A percentile compares a stretch with the other conserved stretches of the same genome.
phyloP scores from a whole-genome alignment of 2,888 invertebrate genomes.

The Camponotus fellah region DNA sequence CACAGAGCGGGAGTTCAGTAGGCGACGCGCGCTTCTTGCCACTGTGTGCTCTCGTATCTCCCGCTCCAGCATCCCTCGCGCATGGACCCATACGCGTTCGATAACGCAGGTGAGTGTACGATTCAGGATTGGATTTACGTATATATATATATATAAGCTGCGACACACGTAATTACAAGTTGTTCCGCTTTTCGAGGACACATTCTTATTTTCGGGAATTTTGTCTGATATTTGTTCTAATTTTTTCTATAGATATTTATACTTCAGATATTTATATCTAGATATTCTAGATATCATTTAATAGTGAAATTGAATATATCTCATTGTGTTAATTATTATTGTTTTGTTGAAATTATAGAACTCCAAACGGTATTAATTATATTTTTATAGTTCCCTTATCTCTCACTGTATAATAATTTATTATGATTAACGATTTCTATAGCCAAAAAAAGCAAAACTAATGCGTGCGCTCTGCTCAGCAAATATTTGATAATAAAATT shows the following conservation, averaged over 20 bases:
- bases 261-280: background rate
- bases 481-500: background rate
- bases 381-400: background rate
- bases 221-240: background rate
- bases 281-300: background rate
- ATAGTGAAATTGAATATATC: background rate
- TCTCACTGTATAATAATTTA: background rate
- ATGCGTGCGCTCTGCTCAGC: background rate
- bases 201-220: background rate
- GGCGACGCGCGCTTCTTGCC: constrained; percentile 75
- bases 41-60: constrained; percentile 35
- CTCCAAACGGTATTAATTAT: background rate
- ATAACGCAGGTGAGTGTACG: constrained; percentile 64
- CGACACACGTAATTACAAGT: background rate
- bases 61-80: constrained; percentile 47
- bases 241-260: background rate
- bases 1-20: constrained; percentile 76
- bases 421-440: background rate
- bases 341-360: background rate
- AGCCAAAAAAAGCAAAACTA: background rate
- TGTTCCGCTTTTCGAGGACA: background rate
- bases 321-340: background rate
- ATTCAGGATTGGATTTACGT: constrained; percentile 26
- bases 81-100: constrained; percentile 54
- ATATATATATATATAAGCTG: constrained; percentile 8